These are phyloP conservation scores for Cephalopterus ornatus DNA, from an alignment of 2,113 vertebrate genomes.

Conservation along the genomic window DNA sequence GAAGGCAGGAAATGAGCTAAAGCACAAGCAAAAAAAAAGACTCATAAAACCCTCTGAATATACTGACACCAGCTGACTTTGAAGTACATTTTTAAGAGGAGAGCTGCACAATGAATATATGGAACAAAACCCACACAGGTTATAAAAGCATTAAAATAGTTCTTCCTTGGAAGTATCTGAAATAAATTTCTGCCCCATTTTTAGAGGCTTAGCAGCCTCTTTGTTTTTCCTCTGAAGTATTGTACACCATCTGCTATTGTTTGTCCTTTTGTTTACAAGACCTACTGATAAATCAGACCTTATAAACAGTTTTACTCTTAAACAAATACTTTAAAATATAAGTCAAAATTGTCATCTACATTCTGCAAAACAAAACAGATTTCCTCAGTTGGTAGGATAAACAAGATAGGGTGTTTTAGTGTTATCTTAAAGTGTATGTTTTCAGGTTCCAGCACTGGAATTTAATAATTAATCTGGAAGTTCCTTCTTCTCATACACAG, in stretches of 20 bases:
- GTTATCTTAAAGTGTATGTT: neutral
- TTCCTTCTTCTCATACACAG: neutral
- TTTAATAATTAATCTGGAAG: neutral
- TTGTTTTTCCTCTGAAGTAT: neutral
- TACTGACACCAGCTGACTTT: neutral
- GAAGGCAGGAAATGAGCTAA: neutral
- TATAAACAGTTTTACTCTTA: neutral
- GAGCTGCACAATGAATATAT: neutral
- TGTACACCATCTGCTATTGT: neutral
- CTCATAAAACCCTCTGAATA: neutral
- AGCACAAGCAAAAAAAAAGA: neutral
- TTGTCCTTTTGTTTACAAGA: neutral
- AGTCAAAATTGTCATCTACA: neutral
- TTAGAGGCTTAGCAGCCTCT: neutral
- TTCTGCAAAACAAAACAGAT: neutral
- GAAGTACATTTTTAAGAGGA: neutral
- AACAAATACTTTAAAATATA: neutral
- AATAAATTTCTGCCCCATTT: neutral
- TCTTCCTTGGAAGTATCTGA: neutral
- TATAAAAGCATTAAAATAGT: neutral
- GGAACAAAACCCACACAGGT: neutral
- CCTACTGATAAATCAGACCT: neutral
- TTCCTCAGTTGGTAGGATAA: neutral
- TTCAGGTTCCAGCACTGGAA: neutral
- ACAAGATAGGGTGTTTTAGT: neutral